Evolutionary conservation across 2,113 vertebrate species (phyloP).

Genomic region (Choloepus hoffmanni): DNA sequence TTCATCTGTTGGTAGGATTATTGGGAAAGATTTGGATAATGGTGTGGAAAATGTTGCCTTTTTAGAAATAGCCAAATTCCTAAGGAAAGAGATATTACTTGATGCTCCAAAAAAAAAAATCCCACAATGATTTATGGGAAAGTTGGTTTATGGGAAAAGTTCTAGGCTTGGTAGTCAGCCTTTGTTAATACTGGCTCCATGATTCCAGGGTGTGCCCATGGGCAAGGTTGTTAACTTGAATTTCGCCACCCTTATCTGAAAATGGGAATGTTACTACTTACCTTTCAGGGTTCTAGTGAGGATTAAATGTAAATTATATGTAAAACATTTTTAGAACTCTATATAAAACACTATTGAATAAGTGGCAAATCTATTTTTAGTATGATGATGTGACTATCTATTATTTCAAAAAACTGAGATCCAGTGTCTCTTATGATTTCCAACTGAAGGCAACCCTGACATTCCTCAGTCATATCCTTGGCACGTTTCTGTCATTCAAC

Average conservation of each 20-base stretch:
- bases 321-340: constrained; percentile 61
- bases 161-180: not conserved
- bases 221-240: not conserved
- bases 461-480: constrained; percentile 58
- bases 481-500: constrained; percentile 68
- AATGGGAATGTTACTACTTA: not conserved
- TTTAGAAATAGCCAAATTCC: not conserved
- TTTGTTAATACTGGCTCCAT: not conserved
- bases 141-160: not conserved
- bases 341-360: constrained; percentile 45
- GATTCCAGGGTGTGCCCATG: not conserved
- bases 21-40: not conserved
- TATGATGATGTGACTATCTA: constrained; percentile 32
- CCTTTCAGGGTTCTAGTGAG: not conserved
- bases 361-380: constrained; percentile 69
- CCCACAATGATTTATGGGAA: no score
- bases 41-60: not conserved
- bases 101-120: not conserved
- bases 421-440: constrained; percentile 62
- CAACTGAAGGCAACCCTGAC: constrained; percentile 49
- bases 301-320: constrained; percentile 25
- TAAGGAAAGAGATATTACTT: not conserved
- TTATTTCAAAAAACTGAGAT: constrained; percentile 54
- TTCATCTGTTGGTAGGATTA: not conserved
- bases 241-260: not conserved